Evolutionary conservation across 2,113 vertebrate genomes (phyloP).

Genomic region (Microtus oregoni): DNA sequence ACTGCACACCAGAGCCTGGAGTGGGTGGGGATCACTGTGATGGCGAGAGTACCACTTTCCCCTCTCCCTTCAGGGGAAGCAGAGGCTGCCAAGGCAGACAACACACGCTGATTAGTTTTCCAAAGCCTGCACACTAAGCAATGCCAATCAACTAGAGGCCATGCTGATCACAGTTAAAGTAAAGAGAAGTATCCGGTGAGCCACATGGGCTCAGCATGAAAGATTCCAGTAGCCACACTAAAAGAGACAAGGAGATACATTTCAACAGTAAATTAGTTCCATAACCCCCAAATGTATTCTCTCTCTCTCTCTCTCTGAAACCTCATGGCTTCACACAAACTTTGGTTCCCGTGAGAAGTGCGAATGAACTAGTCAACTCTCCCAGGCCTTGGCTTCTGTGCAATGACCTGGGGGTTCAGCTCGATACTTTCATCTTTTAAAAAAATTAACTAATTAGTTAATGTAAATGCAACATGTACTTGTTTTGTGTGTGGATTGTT

Average conservation of each 20-base stretch:
- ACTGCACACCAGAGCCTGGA: background rate
- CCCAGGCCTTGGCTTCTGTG: accelerated
- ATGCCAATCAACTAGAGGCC: background rate
- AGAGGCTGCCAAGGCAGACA: background rate
- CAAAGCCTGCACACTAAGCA: background rate
- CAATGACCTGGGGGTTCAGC: background rate
- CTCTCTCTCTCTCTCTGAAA: background rate
- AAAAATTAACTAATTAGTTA: background rate
- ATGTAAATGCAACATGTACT: background rate
- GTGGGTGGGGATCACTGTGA: background rate
- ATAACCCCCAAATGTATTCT: background rate
- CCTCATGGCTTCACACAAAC: background rate
- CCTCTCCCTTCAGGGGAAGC: background rate
- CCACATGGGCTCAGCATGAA: background rate
- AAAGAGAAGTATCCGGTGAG: background rate
- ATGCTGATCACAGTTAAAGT: background rate
- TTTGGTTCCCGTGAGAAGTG: background rate
- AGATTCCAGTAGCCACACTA: background rate
- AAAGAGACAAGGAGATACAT: background rate
- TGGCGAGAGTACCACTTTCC: background rate
- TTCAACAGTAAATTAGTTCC: background rate
- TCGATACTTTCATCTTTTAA: background rate
- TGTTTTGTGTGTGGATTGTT: background rate
- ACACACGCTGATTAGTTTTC: background rate
- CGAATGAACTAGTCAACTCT: accelerated